Evolutionary conservation across 2,113 vertebrate genomes (phyloP), one percentile per base, ranked within the genome.

Genomic region (Channa argus): DNA sequence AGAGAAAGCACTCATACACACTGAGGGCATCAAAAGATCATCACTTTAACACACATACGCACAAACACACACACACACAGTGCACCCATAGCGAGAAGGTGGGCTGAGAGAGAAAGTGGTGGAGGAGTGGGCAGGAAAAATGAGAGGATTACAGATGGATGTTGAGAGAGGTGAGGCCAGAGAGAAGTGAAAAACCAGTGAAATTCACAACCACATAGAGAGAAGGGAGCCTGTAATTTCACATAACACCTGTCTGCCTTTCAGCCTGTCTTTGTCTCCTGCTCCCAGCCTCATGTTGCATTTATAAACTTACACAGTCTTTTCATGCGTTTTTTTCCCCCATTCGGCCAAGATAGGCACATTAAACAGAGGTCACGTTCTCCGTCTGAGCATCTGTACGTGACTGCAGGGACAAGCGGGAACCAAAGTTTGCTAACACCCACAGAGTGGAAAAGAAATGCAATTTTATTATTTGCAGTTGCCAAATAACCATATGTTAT

Each of bases 181-280:
- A 65, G 78, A 89, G 74, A 72, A 87, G 80, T 83, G 89, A 86
- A 71, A 84, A 89, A 87, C 78, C 77, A 33, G 84, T 34, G 77
- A 90, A 92, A 89, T 91, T 89, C 84, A 90, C 80, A 86, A 85
- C 93, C 91, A 82, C 79, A 74, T 84, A 47, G 62, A 66, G 78
- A 79, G 86, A 85, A 82, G 75, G 88, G 88, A 92, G 93, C 90
- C 87, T 60, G 75, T 77, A 63, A 79, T 92, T 95, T 91, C 89
- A 92, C 90, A 88, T 64, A 63, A 88, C 74, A 88, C 83, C 88
- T 84, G 83, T 86, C 86, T 87, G 77, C 71, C 75, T 86, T 74
- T 86, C 74, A 82, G 66, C 70, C 79, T 33, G 73, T 81, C 81
- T 85, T 85, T 73, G 68, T 85, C 74, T 77, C 59, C 74, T 56